These are phyloP conservation scores for Mnemiopsis leidyi DNA, from an alignment of 37 sponge, comb jelly and placozoan genomes.

Conservation along the genomic window DNA sequence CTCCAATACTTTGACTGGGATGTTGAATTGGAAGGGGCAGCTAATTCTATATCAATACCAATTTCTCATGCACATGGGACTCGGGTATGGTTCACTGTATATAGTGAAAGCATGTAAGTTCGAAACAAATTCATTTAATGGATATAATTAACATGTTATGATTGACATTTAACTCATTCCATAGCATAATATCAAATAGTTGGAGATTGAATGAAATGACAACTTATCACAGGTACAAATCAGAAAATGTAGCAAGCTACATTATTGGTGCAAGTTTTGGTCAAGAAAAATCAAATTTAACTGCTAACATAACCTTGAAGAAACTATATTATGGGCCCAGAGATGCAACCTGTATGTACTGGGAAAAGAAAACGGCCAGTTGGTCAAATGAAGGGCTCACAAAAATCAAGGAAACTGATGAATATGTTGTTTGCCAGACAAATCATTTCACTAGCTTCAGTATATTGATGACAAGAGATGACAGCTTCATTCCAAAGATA, in stretches of 20 bases:
- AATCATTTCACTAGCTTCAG: slow-evolving; percentile 19
- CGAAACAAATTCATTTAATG: background rate
- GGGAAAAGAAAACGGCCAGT: background rate
- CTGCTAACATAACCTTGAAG: background rate
- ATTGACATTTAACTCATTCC: no score
- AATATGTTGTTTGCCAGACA: background rate
- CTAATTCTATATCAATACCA: background rate
- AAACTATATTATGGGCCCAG: background rate
- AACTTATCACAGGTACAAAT: background rate
- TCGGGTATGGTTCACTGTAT: slow-evolving; percentile 24
- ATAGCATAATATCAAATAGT: no score
- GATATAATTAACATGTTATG: background rate
- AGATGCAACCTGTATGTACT: background rate
- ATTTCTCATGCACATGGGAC: background rate
- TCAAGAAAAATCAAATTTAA: background rate
- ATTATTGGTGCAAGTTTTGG: background rate
- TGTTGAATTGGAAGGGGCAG: background rate
- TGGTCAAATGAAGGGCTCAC: background rate
- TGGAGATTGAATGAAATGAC: background rate
- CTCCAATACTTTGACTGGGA: background rate
- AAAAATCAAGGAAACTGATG: background rate
- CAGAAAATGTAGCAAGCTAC: background rate
- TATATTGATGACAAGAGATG: slow-evolving; percentile 13
- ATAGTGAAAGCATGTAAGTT: background rate
- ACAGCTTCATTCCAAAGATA: slow-evolving; percentile 21